Conservation (phyloP, 2,113 vertebrate genomes). For the Rhinogobius similis region DNA sequence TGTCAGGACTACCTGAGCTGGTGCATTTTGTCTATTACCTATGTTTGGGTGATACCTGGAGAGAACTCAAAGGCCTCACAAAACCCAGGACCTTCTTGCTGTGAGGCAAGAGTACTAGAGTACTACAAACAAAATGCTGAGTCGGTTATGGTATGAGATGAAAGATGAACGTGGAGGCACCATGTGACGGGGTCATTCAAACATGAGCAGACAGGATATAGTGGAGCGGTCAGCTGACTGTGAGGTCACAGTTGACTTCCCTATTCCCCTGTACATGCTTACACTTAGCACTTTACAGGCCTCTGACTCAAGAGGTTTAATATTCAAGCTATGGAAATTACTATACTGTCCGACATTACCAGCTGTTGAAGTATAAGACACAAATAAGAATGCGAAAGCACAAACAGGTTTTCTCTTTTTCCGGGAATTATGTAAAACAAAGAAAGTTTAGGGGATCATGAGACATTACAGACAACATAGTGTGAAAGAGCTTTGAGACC, state of each 20-base stretch:
- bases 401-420: background rate
- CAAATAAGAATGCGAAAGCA: background rate
- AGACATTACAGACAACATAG: background rate
- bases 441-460: background rate
- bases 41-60: background rate
- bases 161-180: no score
- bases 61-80: background rate
- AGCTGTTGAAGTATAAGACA: background rate
- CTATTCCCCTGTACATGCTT: slow-evolving; percentile 3
- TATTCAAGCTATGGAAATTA: background rate
- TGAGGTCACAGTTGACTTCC: slow-evolving; percentile 31
- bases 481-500: background rate
- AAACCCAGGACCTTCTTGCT: background rate
- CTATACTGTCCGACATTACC: background rate
- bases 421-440: background rate
- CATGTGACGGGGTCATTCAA: slow-evolving; percentile 14
- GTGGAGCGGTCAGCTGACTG: slow-evolving; percentile 50
- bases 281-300: slow-evolving; percentile 38
- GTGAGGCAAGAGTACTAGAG: background rate
- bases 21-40: background rate
- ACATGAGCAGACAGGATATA: slow-evolving; percentile 12
- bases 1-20: no score
- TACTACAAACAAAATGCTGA: no score
- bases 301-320: background rate
- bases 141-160: background rate